Conservation (phyloP, 2,113 vertebrate genomes). For the Corapipo altera region DNA sequence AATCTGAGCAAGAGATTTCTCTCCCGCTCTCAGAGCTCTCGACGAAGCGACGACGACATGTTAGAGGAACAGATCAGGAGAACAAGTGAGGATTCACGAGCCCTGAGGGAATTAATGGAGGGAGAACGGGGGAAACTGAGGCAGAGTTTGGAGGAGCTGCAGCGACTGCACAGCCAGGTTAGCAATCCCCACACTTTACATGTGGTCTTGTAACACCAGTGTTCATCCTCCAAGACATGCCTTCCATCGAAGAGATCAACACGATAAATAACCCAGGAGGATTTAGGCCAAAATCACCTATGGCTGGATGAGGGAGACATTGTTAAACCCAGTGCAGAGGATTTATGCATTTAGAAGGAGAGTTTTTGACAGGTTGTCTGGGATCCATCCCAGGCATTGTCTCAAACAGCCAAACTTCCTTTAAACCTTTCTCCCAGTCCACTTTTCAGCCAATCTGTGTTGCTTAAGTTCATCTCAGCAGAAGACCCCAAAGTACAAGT, state of each 20-base stretch:
- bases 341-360: neutral
- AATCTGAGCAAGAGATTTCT: conserved; percentile 31
- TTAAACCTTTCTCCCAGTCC: neutral
- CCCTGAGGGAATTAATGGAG: conserved; percentile 86
- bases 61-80: conserved; percentile 94
- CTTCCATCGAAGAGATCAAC: neutral
- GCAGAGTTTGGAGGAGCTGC: conserved; percentile 84
- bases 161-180: conserved; percentile 93
- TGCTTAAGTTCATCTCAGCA: neutral
- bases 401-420: neutral
- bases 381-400: neutral
- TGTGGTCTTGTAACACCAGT: neutral
- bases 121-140: conserved; percentile 86
- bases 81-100: conserved; percentile 89
- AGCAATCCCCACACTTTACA: conserved; percentile 10
- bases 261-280: neutral
- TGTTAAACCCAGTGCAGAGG: neutral
- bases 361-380: neutral
- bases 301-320: neutral
- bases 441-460: neutral
- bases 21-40: conserved; percentile 80
- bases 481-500: neutral
- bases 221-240: neutral
- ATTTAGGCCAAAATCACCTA: neutral
- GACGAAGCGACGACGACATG: conserved; percentile 90